Percentiles rank a stretch among this genome's conserved stretches.
Conservation (phyloP, 2,113 vertebrate genomes). For the Falco punctatus region DNA sequence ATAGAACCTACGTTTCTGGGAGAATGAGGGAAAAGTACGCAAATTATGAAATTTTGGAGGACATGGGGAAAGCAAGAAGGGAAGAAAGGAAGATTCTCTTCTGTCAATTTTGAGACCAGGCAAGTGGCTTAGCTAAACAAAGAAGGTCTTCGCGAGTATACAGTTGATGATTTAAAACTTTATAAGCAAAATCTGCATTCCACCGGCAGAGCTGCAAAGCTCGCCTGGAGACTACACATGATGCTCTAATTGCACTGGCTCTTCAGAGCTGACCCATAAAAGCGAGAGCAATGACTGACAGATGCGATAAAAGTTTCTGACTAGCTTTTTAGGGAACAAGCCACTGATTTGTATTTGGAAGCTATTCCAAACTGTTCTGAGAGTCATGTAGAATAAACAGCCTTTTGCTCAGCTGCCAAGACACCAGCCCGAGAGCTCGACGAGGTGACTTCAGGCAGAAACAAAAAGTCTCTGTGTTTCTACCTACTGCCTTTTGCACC, state of each 20-base stretch:
- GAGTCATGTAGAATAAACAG: constrained; percentile 6
- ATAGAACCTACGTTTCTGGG: background rate
- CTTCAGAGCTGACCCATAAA: constrained; percentile 8
- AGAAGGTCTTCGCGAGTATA: background rate
- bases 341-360: constrained; percentile 16
- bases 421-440: background rate
- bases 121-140: background rate
- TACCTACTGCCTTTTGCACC: background rate
- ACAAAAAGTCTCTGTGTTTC: background rate
- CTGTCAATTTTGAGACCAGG: background rate
- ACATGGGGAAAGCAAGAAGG: background rate
- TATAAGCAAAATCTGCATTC: background rate
- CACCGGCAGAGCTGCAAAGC: background rate
- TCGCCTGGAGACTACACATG: background rate
- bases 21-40: background rate
- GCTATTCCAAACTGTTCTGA: background rate
- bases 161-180: background rate
- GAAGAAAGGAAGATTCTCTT: background rate
- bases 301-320: background rate
- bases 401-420: constrained; percentile 48
- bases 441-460: background rate
- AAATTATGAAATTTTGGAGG: background rate
- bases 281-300: constrained; percentile 1
- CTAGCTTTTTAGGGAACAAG: constrained; percentile 26
- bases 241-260: constrained; percentile 22